Evolutionary conservation across 2,113 vertebrate species (phyloP).

Genomic region (Spermophilus dauricus): DNA sequence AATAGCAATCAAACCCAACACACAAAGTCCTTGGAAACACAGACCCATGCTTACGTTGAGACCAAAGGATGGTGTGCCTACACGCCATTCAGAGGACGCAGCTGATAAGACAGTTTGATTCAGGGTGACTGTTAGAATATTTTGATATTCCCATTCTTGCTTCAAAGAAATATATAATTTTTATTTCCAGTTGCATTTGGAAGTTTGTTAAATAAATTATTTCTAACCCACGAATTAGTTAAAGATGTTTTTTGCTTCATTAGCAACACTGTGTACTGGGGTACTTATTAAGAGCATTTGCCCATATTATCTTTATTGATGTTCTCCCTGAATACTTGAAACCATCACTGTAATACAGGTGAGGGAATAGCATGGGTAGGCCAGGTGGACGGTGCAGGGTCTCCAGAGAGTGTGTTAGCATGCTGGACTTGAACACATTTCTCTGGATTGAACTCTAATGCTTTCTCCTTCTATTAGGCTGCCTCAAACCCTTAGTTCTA

Average conservation of each 20-base stretch:
- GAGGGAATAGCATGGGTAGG: neutral
- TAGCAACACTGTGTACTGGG: neutral
- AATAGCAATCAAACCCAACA: conserved; percentile 32
- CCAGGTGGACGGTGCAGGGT: neutral
- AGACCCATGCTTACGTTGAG: neutral
- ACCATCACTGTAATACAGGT: neutral
- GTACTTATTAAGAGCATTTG: neutral
- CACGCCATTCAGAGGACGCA: fast-evolving
- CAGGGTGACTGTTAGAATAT: neutral
- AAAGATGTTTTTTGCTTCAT: neutral
- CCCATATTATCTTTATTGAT: neutral
- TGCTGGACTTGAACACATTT: neutral
- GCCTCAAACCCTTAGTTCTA: neutral
- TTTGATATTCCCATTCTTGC: neutral
- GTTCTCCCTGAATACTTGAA: neutral
- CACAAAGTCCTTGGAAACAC: neutral
- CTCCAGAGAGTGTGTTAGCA: neutral
- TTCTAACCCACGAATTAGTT: neutral
- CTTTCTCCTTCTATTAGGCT: neutral
- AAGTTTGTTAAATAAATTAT: neutral
- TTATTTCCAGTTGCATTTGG: neutral
- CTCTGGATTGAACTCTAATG: neutral
- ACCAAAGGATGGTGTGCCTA: neutral
- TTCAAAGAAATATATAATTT: neutral
- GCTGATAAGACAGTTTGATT: neutral